Evolutionary conservation across 2,797 vertebrate genomes (phyloP).

Genomic region (Bradypus variegatus): DNA sequence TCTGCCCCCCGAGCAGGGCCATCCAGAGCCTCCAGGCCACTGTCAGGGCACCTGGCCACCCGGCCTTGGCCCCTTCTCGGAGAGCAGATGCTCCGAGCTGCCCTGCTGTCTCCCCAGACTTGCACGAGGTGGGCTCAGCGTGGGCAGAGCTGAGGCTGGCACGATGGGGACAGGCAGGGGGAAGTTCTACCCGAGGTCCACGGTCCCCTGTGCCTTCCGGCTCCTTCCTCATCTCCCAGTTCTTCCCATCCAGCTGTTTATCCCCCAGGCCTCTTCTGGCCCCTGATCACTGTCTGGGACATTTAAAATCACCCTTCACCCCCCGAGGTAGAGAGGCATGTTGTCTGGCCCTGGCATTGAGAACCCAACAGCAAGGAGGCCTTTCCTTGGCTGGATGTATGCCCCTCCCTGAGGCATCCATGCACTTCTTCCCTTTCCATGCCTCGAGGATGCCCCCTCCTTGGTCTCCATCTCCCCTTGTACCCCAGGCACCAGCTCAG

Average conservation of each 20-base stretch:
- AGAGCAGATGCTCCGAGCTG: neutral
- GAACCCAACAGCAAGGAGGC: neutral
- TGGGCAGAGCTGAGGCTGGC: neutral
- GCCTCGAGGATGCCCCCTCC: too few relatives aligned
- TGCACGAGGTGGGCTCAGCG: rapidly evolving
- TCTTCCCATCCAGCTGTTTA: neutral
- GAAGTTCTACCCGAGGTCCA: rapidly evolving
- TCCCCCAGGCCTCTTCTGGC: neutral
- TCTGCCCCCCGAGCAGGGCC: too few relatives aligned
- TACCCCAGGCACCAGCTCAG: neutral
- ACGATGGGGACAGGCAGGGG: too few relatives aligned
- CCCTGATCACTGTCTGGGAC: neutral
- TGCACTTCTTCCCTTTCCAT: neutral
- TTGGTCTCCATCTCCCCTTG: neutral
- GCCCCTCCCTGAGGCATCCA: neutral
- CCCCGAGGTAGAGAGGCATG: too few relatives aligned
- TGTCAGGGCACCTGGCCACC: neutral
- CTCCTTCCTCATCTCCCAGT: neutral
- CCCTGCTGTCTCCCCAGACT: too few relatives aligned
- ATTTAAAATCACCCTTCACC: neutral
- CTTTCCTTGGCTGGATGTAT: neutral
- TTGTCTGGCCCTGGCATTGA: neutral
- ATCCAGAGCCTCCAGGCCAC: too few relatives aligned
- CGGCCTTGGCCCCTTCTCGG: neutral
- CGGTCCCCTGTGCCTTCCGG: neutral